Evolutionary conservation across 2,888 invertebrate genomes (phyloP).

Genomic region (Drosophila prolongata): DNA sequence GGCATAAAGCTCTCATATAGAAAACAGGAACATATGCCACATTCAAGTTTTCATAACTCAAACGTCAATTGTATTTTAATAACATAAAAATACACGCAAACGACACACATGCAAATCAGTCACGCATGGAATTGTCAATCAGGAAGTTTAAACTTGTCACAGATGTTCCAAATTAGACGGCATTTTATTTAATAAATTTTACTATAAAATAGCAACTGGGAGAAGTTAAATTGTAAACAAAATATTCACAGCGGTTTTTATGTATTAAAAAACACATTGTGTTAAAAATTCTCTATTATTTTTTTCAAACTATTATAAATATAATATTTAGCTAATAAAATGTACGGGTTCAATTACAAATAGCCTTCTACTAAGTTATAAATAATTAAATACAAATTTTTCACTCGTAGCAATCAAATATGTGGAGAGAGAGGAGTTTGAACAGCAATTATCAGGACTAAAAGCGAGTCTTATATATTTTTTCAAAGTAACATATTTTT

Average conservation of each 20-base stretch:
- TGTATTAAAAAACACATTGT: no score
- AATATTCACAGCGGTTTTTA: no score
- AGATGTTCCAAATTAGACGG: slow-evolving; percentile 41
- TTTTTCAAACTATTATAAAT: no score
- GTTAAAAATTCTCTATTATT: no score
- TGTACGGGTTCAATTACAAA: slow-evolving; percentile 1
- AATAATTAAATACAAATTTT: slow-evolving; percentile 45
- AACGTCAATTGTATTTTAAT: slow-evolving; percentile 78
- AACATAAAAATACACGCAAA: slow-evolving; percentile 43
- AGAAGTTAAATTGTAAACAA: not conserved
- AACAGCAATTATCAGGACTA: slow-evolving; percentile 31
- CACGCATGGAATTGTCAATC: slow-evolving; percentile 25
- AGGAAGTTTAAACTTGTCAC: slow-evolving; percentile 10
- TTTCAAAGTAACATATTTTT: slow-evolving; percentile 63
- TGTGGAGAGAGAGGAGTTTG: not conserved
- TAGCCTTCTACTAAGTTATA: slow-evolving; percentile 47
- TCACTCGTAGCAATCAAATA: not conserved
- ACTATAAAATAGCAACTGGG: not conserved
- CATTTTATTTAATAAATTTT: not conserved
- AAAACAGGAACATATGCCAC: slow-evolving; percentile 31
- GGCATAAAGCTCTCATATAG: slow-evolving; percentile 2
- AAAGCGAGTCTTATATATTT: slow-evolving; percentile 33
- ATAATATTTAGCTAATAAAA: not conserved
- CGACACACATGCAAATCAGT: slow-evolving; percentile 22
- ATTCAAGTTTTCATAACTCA: slow-evolving; percentile 26